Base-by-base conservation (phyloP, 2,797 vertebrate genomes). In the Emydoidea blandingii region DNA sequence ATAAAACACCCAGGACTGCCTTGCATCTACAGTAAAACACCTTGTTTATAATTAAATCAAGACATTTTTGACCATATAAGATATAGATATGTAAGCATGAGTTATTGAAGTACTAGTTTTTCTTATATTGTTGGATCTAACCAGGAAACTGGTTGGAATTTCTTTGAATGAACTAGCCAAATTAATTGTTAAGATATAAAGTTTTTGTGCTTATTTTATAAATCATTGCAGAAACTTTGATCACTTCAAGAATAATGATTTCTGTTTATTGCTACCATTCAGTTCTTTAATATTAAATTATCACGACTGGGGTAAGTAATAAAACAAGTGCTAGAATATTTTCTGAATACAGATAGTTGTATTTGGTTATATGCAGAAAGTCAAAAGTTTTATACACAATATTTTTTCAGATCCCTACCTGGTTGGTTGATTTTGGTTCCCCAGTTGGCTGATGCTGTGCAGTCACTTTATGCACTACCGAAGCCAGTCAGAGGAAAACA, bases 91-190 rank as follows among this genome's bases (percentile, higher is more conserved):
- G 4, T 68, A 8, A 81, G 31, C 74, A 7, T 37, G 83, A 88
- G 23, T 93, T 93, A 94, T 57, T 53, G 34, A 80, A 90, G 72
- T 57, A 87, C 65, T 3, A 50, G 2, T 34, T 4, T 92, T 90
- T 87, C 95, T 93, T 80, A 88, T 53, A 62, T 34, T 88, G 27
- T 85, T 85, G 54, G 59, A 87, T 16, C 94, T 96, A 97, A 96
- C 96, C 96, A 95, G 89, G 94, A 97, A 97, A 96, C 93, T 94
- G 96, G 91, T 95, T 97, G 95, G 95, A 83, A 94, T 88, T 81
- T 86, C 89, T 89, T 86, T 68, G 97, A 92, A 94, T 96, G 89
- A 96, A 96, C 96, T 95, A 41, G 87, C 84, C 87, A 96, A 94
- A 97, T 96, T 96, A 93, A 95, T 97, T 94, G 94, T 97, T 91